Conservation (phyloP, 2,797 vertebrate species). For the Salarias fasciatus region DNA sequence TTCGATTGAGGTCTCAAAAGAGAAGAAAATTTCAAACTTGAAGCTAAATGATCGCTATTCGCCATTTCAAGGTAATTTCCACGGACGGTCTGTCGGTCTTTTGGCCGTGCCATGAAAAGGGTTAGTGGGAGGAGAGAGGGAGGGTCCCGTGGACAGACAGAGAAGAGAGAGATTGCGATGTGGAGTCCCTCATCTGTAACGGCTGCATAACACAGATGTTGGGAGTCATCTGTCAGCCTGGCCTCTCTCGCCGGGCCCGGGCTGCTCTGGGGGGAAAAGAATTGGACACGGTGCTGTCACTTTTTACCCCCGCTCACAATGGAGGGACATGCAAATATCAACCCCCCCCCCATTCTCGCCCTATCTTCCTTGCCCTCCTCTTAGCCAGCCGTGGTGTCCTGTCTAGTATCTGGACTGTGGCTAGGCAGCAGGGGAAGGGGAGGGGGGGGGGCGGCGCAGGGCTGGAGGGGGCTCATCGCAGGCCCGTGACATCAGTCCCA, state of each 20-base stretch:
- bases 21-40: conserved; percentile 67
- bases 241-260: conserved; percentile 93
- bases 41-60: conserved; percentile 69
- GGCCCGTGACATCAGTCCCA: conserved; percentile 92
- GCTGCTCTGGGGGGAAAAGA: conserved; percentile 96
- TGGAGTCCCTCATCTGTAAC: conserved; percentile 94
- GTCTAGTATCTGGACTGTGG: conserved; percentile 90
- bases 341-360: conserved; percentile 68
- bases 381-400: conserved; percentile 89
- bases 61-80: conserved; percentile 82
- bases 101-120: conserved; percentile 59
- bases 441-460: conserved; percentile 8
- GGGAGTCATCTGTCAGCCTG: conserved; percentile 99
- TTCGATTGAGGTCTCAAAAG: conserved; percentile 58
- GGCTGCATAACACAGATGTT: conserved; percentile 99
- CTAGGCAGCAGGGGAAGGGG: conserved; percentile 54
- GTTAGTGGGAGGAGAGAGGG: conserved; percentile 74
- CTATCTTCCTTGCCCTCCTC: conserved; percentile 80
- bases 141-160: conserved; percentile 73
- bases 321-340: conserved; percentile 96
- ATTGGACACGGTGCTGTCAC: conserved; percentile 99
- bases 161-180: conserved; percentile 74
- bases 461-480: conserved; percentile 38
- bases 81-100: conserved; percentile 73
- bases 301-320: conserved; percentile 97